phyloP scores from a whole-genome alignment of 2,888 invertebrate species.

The Cyclophora albipunctata region DNA sequence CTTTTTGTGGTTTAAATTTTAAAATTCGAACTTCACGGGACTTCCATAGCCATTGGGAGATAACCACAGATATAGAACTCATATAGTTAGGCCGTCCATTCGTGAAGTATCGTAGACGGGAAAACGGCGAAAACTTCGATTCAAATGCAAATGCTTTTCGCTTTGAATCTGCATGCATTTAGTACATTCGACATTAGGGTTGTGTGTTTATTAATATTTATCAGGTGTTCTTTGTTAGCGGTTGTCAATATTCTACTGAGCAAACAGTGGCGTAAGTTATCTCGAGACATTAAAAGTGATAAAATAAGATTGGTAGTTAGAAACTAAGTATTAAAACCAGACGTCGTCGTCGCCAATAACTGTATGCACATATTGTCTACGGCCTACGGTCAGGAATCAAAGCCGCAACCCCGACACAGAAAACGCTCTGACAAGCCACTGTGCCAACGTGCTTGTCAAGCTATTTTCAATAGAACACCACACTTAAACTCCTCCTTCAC shows the following conservation, averaged over 20 bases:
- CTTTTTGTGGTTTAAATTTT: not conserved
- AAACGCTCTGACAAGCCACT: no score
- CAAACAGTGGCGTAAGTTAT: no score
- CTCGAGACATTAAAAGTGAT: no score
- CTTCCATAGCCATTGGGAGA: not conserved
- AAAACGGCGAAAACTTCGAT: slow-evolving; percentile 31
- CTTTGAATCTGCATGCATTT: slow-evolving; percentile 34
- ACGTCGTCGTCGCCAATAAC: no score
- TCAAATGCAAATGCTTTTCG: slow-evolving; percentile 36
- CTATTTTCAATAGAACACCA: no score
- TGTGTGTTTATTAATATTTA: not conserved
- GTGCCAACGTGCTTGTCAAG: no score
- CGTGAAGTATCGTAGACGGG: slow-evolving; percentile 15
- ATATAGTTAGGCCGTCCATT: slow-evolving; percentile 3
- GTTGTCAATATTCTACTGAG: not conserved
- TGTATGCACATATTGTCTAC: no score
- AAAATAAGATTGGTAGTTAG: no score
- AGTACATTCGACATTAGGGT: slow-evolving; percentile 17
- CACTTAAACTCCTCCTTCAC: no score
- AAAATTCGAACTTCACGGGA: not conserved
- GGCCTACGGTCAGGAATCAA: no score
- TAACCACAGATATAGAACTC: not conserved
- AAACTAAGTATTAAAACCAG: no score
- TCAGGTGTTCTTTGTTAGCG: not conserved
- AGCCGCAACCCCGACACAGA: no score